phyloP scores from a whole-genome alignment of 2,113 vertebrate genomes.

The Phyllopteryx taeniolatus region DNA sequence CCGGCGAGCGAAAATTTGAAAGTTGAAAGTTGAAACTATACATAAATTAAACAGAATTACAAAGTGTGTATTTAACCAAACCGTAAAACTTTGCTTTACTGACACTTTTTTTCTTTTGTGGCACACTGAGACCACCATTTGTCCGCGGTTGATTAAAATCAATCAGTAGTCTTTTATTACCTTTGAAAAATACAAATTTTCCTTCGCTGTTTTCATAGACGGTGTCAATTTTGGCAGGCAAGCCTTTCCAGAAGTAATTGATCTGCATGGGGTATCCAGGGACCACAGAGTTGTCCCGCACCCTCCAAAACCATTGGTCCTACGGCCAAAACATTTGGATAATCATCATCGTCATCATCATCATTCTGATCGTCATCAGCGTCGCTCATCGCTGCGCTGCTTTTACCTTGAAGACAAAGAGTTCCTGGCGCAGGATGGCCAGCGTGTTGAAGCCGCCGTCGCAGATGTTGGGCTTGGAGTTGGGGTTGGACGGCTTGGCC shows the following conservation, averaged over 20 bases:
- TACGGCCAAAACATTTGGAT: constrained; percentile 41
- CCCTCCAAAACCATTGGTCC: constrained; percentile 99
- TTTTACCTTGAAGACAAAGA: constrained; percentile 99
- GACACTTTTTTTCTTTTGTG: too few relatives aligned
- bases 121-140: too few relatives aligned
- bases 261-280: constrained; percentile 99
- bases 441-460: constrained; percentile 98
- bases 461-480: constrained; percentile 96
- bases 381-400: neutral
- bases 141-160: too few relatives aligned
- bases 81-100: too few relatives aligned
- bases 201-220: constrained; percentile 98
- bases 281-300: constrained; percentile 95
- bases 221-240: constrained; percentile 94
- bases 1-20: too few relatives aligned
- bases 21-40: too few relatives aligned
- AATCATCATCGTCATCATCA: constrained; percentile 22
- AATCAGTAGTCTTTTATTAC: constrained; percentile 59
- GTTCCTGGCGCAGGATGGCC: constrained; percentile 93
- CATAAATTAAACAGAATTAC: too few relatives aligned
- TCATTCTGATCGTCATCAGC: constrained; percentile 2
- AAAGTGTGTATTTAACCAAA: too few relatives aligned
- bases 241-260: constrained; percentile 93
- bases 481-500: constrained; percentile 87
- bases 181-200: constrained; percentile 99